phyloP scores from a whole-genome alignment of 2,797 vertebrate species.

The Megalops cyprinoides region DNA sequence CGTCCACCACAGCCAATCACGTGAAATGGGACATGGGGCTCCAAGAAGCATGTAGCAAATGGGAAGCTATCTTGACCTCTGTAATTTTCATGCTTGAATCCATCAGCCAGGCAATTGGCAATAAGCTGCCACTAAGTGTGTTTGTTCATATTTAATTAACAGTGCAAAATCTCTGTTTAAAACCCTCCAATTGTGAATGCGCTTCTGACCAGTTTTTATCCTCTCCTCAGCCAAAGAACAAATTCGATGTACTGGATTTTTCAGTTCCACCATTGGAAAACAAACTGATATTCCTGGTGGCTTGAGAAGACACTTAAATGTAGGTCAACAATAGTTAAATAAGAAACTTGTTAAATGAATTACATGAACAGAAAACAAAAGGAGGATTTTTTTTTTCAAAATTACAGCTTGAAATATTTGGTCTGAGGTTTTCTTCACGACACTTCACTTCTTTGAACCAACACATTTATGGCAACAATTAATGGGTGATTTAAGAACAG shows the following conservation, averaged over 20 bases:
- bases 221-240: background rate
- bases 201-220: too few relatives aligned
- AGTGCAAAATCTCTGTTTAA: too few relatives aligned
- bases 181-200: too few relatives aligned
- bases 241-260: background rate
- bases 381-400: background rate
- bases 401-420: background rate
- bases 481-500: too few relatives aligned
- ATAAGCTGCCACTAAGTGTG: too few relatives aligned
- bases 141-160: slow-evolving; percentile 58
- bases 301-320: background rate
- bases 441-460: background rate
- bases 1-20: background rate
- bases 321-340: slow-evolving; percentile 23
- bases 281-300: slow-evolving; percentile 13
- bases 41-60: background rate
- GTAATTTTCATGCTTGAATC: background rate
- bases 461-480: background rate
- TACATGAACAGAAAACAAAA: background rate
- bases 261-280: background rate
- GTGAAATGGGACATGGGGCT: background rate
- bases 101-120: background rate
- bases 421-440: background rate
- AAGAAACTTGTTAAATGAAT: background rate
- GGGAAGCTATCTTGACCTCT: background rate